Evolutionary conservation across 2,888 invertebrate genomes (phyloP).

Genomic region (Sphecodes monilicornis): DNA sequence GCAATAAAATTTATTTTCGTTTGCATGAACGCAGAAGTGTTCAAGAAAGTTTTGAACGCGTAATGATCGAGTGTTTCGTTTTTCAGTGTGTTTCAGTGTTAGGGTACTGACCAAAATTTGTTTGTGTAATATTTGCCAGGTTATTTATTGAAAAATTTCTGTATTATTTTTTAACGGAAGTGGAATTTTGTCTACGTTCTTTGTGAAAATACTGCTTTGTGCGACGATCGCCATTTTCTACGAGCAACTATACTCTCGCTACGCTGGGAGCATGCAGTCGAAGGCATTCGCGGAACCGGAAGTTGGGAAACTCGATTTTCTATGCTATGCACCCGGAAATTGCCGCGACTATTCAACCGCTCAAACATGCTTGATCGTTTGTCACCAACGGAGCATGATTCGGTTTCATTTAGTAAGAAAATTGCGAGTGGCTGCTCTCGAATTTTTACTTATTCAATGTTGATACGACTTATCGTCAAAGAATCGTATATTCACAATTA

Average conservation of each 20-base stretch:
- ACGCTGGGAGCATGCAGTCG: conserved; percentile 42
- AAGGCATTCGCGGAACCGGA: conserved; percentile 18
- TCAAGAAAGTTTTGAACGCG: too few species aligned
- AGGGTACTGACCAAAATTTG: too few species aligned
- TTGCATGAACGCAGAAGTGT: too few species aligned
- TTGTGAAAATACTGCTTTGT: not conserved
- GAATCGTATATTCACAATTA: not conserved
- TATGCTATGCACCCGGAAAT: not conserved
- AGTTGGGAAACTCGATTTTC: not conserved
- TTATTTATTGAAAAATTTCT: too few species aligned
- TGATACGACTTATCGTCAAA: not conserved
- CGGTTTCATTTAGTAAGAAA: not conserved
- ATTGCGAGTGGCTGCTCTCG: not conserved
- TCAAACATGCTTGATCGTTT: conserved; percentile 1
- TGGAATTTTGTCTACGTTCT: not conserved
- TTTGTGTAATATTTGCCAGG: too few species aligned
- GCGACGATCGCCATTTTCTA: not conserved
- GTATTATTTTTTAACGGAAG: too few species aligned
- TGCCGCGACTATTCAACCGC: not conserved
- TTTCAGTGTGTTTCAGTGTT: too few species aligned
- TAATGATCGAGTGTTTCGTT: too few species aligned
- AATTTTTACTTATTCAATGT: not conserved
- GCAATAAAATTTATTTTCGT: too few species aligned
- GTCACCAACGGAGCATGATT: not conserved
- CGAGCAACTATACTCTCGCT: conserved; percentile 19